Conservation (phyloP, 2,888 invertebrate genomes). For the Drosophila flavopinicola region DNA sequence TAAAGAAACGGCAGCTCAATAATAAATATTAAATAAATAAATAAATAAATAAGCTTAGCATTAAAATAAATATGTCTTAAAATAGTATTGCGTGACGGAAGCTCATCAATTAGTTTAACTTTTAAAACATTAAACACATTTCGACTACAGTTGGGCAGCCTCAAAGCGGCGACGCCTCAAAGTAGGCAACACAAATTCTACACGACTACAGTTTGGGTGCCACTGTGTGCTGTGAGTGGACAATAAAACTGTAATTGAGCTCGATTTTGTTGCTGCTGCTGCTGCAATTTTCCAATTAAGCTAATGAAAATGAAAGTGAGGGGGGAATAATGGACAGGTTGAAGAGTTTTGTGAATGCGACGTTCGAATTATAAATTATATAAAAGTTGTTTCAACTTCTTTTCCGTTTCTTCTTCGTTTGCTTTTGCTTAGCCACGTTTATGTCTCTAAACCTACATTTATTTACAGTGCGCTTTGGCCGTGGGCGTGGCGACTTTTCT, state of each 20-base stretch:
- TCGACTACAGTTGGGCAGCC: slow-evolving; percentile 69
- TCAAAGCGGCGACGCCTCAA: slow-evolving; percentile 19
- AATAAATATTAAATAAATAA: slow-evolving; percentile 67
- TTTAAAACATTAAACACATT: slow-evolving; percentile 57
- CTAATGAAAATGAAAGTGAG: slow-evolving; percentile 49
- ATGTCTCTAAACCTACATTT: slow-evolving; percentile 64
- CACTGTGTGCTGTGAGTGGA: slow-evolving; percentile 6
- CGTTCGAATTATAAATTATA: slow-evolving; percentile 31
- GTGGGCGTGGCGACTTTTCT: slow-evolving; percentile 53
- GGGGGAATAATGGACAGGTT: background rate
- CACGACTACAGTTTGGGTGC: slow-evolving; percentile 28
- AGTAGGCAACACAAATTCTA: slow-evolving; percentile 40
- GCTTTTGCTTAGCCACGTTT: slow-evolving; percentile 17
- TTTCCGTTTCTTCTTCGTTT: too few species aligned
- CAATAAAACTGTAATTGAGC: slow-evolving; percentile 23
- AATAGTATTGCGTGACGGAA: slow-evolving; percentile 35
- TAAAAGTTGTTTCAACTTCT: slow-evolving; percentile 43
- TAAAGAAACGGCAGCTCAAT: slow-evolving; percentile 34
- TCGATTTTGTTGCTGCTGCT: slow-evolving; percentile 17
- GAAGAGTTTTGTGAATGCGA: slow-evolving; percentile 36
- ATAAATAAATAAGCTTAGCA: slow-evolving; percentile 73
- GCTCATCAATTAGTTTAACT: slow-evolving; percentile 46
- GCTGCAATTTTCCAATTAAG: slow-evolving; percentile 50
- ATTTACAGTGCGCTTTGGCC: slow-evolving; percentile 66
- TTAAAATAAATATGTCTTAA: slow-evolving; percentile 69